These are phyloP conservation scores for Buceros bicornis DNA, from an alignment of 2,797 vertebrate species.

Conservation along the genomic window DNA sequence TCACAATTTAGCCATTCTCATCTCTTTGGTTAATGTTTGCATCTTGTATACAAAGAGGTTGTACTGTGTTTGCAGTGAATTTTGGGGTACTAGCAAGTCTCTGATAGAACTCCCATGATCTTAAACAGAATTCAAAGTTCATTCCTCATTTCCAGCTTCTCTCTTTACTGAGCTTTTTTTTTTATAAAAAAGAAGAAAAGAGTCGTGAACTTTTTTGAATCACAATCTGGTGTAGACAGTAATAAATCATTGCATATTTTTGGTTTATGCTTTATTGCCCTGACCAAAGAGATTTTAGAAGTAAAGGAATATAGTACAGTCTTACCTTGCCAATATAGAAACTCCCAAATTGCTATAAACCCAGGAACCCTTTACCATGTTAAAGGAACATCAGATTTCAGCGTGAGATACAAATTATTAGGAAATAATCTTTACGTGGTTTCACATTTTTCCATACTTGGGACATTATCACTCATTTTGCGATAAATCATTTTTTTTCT, in stretches of 20 bases:
- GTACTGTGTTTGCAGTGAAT: neutral
- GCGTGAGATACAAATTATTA: neutral
- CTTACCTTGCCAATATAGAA: neutral
- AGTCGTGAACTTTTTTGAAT: neutral
- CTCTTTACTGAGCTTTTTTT: neutral
- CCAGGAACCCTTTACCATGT: neutral
- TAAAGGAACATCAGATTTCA: neutral
- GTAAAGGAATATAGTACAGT: neutral
- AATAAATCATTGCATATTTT: neutral
- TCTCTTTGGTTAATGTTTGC: neutral
- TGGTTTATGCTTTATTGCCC: neutral
- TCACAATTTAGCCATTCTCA: fast-evolving
- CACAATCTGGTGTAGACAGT: neutral
- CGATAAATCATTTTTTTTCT: neutral
- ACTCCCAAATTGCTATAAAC: neutral
- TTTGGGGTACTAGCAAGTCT: neutral
- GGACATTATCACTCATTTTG: neutral
- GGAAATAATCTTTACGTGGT: neutral
- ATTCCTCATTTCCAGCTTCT: neutral
- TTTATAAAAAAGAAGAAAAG: neutral
- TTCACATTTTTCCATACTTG: neutral
- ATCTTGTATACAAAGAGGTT: neutral
- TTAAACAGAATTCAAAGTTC: neutral
- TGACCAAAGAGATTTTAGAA: neutral
- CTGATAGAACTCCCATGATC: neutral